Evolutionary conservation across 2,888 invertebrate species (phyloP).

Genomic region (Phengaris arion): DNA sequence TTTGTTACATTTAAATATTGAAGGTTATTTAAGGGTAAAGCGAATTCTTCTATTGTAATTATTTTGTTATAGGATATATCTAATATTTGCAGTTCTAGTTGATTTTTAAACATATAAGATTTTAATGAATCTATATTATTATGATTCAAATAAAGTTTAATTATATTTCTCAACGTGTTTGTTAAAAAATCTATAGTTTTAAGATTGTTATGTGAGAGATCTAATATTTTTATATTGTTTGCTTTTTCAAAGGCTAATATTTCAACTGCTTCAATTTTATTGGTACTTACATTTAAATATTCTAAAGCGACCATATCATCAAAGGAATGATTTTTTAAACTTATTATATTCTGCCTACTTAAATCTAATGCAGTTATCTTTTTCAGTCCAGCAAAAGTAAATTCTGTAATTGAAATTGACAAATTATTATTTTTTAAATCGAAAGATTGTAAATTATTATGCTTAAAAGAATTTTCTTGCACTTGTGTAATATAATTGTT

Average conservation of each 20-base stretch:
- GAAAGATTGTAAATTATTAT: constrained; percentile 49
- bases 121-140: constrained; percentile 51
- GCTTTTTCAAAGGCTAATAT: constrained; percentile 49
- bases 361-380: constrained; percentile 51
- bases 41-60: constrained; percentile 48
- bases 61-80: constrained; percentile 63
- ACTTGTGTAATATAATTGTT: constrained; percentile 54
- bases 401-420: constrained; percentile 48
- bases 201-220: constrained; percentile 58
- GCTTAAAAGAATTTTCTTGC: constrained; percentile 53
- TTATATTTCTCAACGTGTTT: constrained; percentile 48
- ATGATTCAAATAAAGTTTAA: constrained; percentile 53
- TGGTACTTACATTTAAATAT: constrained; percentile 57
- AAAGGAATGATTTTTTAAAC: constrained; percentile 52
- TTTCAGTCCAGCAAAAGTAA: constrained; percentile 54
- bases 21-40: constrained; percentile 57
- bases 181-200: constrained; percentile 50
- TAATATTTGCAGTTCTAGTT: constrained; percentile 50
- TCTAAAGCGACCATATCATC: constrained; percentile 45
- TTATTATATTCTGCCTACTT: constrained; percentile 51
- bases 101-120: constrained; percentile 48
- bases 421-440: constrained; percentile 58
- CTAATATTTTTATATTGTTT: constrained; percentile 47
- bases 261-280: constrained; percentile 51
- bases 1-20: constrained; percentile 56